These are phyloP conservation scores for Donacobius atricapilla DNA, from an alignment of 2,113 vertebrate genomes.

Conservation along the genomic window DNA sequence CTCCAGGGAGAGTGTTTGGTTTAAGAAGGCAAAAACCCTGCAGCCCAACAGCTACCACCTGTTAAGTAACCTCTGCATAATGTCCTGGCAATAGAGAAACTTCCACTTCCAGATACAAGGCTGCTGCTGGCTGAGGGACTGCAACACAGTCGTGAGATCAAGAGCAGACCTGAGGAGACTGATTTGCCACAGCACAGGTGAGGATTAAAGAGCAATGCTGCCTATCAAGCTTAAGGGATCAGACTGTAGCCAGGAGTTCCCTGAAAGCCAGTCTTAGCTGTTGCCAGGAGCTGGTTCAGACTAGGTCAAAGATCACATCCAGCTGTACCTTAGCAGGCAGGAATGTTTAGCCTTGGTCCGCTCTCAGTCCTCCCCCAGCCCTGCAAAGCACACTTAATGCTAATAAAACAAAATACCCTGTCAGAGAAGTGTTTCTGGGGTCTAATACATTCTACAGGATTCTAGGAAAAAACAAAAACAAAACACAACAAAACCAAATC, in stretches of 20 bases:
- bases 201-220: background rate
- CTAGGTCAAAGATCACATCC: background rate
- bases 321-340: background rate
- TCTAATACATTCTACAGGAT: background rate
- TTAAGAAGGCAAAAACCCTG: background rate
- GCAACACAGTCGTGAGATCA: background rate
- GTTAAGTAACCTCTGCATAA: background rate
- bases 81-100: background rate
- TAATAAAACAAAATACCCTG: background rate
- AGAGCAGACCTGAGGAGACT: background rate
- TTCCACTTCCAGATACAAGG: background rate
- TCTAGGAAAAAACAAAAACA: background rate
- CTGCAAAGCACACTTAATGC: background rate
- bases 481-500: background rate
- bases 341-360: background rate
- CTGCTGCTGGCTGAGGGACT: background rate
- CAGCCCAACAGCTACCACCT: background rate
- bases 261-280: background rate
- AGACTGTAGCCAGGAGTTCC: background rate
- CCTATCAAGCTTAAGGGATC: background rate
- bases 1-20: background rate
- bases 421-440: background rate
- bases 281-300: background rate
- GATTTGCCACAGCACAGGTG: background rate
- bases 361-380: background rate